These are phyloP conservation scores for zebrafish (Danio rerio) DNA, from an alignment of 2,113 vertebrate species.

Conservation along the genomic window DNA sequence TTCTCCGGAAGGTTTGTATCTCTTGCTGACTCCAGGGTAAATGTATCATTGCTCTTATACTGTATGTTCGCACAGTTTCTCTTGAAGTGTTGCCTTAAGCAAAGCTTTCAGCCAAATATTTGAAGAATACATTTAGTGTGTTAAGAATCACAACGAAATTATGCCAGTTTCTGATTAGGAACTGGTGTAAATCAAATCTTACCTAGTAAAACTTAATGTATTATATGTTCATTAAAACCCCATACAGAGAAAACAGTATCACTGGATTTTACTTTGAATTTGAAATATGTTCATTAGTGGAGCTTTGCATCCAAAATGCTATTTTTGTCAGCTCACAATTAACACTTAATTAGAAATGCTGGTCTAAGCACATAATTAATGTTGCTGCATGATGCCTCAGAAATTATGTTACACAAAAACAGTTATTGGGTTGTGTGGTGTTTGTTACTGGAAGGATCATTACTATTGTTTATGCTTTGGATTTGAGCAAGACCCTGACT, in stretches of 20 bases:
- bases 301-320: background rate
- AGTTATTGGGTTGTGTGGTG: background rate
- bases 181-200: background rate
- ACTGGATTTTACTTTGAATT: background rate
- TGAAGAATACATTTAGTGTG: background rate
- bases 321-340: conserved; percentile 6
- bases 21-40: conserved; percentile 19
- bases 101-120: conserved; percentile 12
- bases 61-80: conserved; percentile 8
- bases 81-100: conserved; percentile 23
- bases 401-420: background rate
- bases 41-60: background rate
- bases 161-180: background rate
- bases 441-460: background rate
- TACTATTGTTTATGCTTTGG: background rate
- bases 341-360: conserved; percentile 9
- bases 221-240: background rate
- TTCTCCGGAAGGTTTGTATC: background rate
- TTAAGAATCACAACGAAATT: conserved; percentile 17
- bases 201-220: background rate
- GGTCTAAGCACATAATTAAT: conserved; percentile 15
- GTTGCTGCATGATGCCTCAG: background rate
- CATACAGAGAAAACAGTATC: too few species aligned
- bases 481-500: background rate
- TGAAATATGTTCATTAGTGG: background rate